These are phyloP conservation scores for Bombyx huttoni DNA, from an alignment of 2,888 invertebrate species.

Conservation along the genomic window DNA sequence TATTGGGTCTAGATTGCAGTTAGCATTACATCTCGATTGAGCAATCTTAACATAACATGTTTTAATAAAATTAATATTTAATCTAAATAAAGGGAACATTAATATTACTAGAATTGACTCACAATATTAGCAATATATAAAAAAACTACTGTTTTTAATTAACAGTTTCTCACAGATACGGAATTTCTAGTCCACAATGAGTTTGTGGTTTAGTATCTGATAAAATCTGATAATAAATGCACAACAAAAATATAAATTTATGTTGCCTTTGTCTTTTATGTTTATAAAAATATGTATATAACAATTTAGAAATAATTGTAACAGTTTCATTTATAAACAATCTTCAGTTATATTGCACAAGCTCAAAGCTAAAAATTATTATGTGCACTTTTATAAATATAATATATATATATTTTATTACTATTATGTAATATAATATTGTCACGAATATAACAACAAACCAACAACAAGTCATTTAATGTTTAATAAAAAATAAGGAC, in stretches of 20 bases:
- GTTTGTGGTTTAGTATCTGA: conserved; percentile 49
- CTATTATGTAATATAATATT: not conserved
- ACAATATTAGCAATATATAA: conserved; percentile 63
- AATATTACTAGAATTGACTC: conserved; percentile 70
- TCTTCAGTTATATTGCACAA: conserved; percentile 71
- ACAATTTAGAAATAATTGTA: conserved; percentile 69
- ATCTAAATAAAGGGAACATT: conserved; percentile 64
- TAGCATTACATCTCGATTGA: conserved; percentile 68
- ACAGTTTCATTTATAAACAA: conserved; percentile 58
- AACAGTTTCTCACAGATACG: conserved; percentile 47
- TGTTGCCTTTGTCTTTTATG: conserved; percentile 68
- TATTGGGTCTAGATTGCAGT: conserved; percentile 58
- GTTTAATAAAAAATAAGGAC: not conserved
- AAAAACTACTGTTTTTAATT: conserved; percentile 45
- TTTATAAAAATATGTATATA: conserved; percentile 66
- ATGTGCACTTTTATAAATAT: conserved; percentile 55
- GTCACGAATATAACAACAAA: conserved; percentile 57
- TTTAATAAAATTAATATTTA: conserved; percentile 52
- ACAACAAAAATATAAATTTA: conserved; percentile 67
- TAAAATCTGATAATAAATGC: conserved; percentile 68
- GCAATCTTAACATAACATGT: conserved; percentile 61
- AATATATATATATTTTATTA: conserved; percentile 9
- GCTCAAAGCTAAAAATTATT: conserved; percentile 58
- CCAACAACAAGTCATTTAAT: conserved; percentile 40
- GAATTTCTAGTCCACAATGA: conserved; percentile 63